A percentile compares a stretch with the other conserved stretches of the same genome.
These are phyloP conservation scores for Gnatocerus cornutus DNA, from an alignment of 2,888 invertebrate genomes.

Conservation along the genomic window DNA sequence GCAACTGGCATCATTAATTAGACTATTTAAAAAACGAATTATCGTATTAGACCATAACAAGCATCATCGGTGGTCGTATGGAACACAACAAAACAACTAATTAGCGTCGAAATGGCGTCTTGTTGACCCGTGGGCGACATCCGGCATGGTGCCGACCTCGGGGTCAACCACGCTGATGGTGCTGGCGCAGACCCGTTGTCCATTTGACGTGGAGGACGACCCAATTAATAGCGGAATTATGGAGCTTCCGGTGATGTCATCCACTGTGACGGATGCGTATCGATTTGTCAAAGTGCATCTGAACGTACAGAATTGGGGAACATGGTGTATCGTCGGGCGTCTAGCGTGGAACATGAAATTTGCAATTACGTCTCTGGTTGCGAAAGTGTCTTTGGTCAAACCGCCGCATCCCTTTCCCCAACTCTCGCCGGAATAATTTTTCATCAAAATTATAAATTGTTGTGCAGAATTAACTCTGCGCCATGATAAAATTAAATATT, in stretches of 20 bases:
- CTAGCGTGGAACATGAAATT: background rate
- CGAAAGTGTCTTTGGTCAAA: background rate
- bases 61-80: slow-evolving; percentile 18
- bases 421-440: slow-evolving; percentile 63
- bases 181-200: slow-evolving; percentile 38
- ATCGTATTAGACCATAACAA: slow-evolving; percentile 35
- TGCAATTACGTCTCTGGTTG: no score
- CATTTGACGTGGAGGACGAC: slow-evolving; percentile 40
- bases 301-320: background rate
- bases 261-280: slow-evolving; percentile 31
- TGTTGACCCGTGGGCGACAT: slow-evolving; percentile 48
- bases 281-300: slow-evolving; percentile 14
- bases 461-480: slow-evolving; percentile 64
- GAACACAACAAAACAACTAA: slow-evolving; percentile 40
- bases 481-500: slow-evolving; percentile 67
- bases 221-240: slow-evolving; percentile 48
- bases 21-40: slow-evolving; percentile 40
- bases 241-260: slow-evolving; percentile 50
- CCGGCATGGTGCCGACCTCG: slow-evolving; percentile 47
- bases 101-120: slow-evolving; percentile 45
- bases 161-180: slow-evolving; percentile 45
- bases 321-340: no score
- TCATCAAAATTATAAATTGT: slow-evolving; percentile 67
- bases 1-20: slow-evolving; percentile 38
- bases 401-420: slow-evolving; percentile 39